Evolutionary conservation across 2,797 vertebrate species (phyloP).

Genomic region (Microtus obscurus): DNA sequence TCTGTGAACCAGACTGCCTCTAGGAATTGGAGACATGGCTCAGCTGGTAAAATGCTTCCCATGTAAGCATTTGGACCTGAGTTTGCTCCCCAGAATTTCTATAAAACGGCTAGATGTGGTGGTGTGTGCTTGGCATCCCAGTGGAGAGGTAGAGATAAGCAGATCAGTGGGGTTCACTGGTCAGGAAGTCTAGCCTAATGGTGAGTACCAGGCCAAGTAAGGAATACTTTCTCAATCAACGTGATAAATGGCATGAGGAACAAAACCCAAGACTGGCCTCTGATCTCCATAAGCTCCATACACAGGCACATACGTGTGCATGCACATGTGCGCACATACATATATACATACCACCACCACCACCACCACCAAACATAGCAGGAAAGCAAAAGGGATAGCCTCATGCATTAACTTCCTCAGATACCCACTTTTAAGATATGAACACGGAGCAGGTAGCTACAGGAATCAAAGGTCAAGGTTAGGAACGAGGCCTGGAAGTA

Average conservation of each 20-base stretch:
- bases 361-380: not conserved
- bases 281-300: not conserved
- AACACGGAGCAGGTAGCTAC: not conserved
- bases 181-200: not conserved
- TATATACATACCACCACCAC: not conserved
- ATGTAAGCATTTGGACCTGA: not conserved
- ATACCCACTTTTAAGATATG: slow-evolving; percentile 9
- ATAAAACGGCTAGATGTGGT: not conserved
- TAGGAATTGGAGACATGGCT: not conserved
- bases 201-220: not conserved
- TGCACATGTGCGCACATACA: not conserved
- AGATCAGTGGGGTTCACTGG: not conserved
- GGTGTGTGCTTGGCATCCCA: not conserved
- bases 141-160: not conserved
- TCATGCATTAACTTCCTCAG: not conserved
- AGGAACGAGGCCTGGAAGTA: not conserved
- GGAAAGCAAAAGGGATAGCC: not conserved
- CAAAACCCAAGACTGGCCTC: not conserved
- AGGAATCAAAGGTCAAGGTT: not conserved
- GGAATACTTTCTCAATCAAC: not conserved
- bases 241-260: not conserved
- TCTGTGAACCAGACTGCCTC: not conserved
- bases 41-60: not conserved
- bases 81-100: not conserved
- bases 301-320: not conserved